Percentiles rank a stretch among this genome's conserved stretches.
phyloP scores from a whole-genome alignment of 2,888 invertebrate species.

The Yponomeuta plumbellus region DNA sequence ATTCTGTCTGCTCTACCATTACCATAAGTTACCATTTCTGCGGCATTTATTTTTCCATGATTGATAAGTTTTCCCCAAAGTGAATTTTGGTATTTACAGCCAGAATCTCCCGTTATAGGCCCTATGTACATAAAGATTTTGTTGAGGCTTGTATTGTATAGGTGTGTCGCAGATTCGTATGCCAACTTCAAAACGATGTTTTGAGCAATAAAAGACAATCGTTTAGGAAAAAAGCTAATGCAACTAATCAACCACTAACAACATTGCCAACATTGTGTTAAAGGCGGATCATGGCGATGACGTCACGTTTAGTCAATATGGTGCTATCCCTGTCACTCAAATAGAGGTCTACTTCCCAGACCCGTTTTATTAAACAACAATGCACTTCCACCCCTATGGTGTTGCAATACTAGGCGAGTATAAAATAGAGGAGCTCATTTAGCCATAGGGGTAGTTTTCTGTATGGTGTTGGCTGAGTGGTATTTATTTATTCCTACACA shows the following conservation, averaged over 20 bases:
- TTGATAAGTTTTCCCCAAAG: too few species aligned
- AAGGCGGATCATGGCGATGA: background rate
- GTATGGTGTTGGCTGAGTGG: background rate
- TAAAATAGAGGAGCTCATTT: slow-evolving; percentile 41
- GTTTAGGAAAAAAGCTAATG: background rate
- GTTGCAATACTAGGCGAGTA: slow-evolving; percentile 52
- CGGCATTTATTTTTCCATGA: too few species aligned
- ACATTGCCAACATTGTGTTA: background rate
- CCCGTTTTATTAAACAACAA: slow-evolving; percentile 18
- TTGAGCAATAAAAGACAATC: too few species aligned
- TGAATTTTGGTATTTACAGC: too few species aligned
- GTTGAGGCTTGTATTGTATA: too few species aligned
- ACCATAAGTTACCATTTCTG: too few species aligned
- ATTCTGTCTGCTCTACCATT: too few species aligned
- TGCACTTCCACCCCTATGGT: slow-evolving; percentile 50
- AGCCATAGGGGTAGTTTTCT: slow-evolving; percentile 27
- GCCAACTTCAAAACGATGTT: too few species aligned
- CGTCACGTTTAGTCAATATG: background rate
- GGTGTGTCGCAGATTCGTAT: too few species aligned
- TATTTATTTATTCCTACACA: too few species aligned
- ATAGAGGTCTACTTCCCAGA: slow-evolving; percentile 17
- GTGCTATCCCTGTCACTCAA: background rate
- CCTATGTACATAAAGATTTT: too few species aligned
- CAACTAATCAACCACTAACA: background rate
- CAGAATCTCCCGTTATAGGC: too few species aligned